Percentiles rank a stretch among this genome's conserved stretches.
These are phyloP conservation scores for Anarsia innoxiella DNA, from an alignment of 2,888 invertebrate species.

Conservation along the genomic window DNA sequence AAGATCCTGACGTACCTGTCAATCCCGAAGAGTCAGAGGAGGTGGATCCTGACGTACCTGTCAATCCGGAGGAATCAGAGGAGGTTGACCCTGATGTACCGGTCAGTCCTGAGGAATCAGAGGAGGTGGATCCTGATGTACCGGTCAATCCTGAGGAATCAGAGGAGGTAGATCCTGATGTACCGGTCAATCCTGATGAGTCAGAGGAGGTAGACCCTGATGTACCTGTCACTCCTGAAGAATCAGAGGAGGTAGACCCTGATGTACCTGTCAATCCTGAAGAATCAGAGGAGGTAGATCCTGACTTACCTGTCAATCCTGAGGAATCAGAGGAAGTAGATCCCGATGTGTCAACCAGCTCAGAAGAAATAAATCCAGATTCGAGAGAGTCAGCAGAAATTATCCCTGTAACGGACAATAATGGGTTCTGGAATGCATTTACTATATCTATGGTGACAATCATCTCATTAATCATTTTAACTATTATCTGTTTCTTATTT, in stretches of 20 bases:
- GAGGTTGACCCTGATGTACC: background rate
- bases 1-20: background rate
- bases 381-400: conserved; percentile 1
- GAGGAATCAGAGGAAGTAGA: background rate
- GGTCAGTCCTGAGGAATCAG: background rate
- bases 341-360: background rate
- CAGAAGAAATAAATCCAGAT: conserved; percentile 10
- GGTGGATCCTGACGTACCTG: background rate
- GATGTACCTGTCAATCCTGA: conserved; percentile 1
- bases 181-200: background rate
- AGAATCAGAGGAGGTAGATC: background rate
- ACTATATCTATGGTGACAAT: conserved; percentile 28
- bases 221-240: conserved; percentile 2
- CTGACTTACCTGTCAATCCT: background rate
- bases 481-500: conserved; percentile 22
- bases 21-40: background rate
- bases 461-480: conserved; percentile 22
- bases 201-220: conserved; percentile 1
- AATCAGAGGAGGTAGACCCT: background rate
- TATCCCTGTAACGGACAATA: background rate
- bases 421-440: conserved; percentile 30
- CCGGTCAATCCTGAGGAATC: background rate
- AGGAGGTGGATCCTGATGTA: background rate
- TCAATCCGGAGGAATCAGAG: background rate
- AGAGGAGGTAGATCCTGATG: background rate